These are phyloP conservation scores for Oncorhynchus tshawytscha DNA, from an alignment of 2,113 vertebrate genomes.

Conservation along the genomic window DNA sequence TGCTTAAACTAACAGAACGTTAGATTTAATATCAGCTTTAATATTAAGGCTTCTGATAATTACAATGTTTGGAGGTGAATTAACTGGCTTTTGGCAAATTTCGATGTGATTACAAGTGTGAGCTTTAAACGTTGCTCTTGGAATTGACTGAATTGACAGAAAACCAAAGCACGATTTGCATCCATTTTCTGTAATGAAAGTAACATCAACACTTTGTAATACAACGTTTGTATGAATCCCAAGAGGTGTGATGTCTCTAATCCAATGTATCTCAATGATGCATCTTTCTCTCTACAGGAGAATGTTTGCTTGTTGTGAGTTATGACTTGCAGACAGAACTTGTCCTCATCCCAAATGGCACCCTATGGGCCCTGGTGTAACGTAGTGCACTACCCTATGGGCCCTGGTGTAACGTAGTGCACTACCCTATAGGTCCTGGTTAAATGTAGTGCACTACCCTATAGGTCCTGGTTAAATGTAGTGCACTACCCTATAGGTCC, in stretches of 20 bases:
- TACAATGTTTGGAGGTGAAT: not conserved
- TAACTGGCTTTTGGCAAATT: not conserved
- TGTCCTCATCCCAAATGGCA: not conserved
- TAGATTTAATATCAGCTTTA: conserved; percentile 18
- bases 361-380: too few species aligned
- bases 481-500: too few species aligned
- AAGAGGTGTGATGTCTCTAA: not conserved
- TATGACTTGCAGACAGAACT: conserved; percentile 33
- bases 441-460: too few species aligned
- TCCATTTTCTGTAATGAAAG: not conserved
- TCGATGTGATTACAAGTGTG: too few species aligned
- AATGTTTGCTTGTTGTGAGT: conserved; percentile 27
- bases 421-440: too few species aligned
- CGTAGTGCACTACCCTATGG: too few species aligned
- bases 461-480: too few species aligned
- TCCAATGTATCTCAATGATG: not conserved
- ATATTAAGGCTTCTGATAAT: not conserved
- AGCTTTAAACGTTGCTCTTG: too few species aligned
- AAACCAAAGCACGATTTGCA: not conserved
- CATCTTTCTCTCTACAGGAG: not conserved
- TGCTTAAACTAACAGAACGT: conserved; percentile 47
- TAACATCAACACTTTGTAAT: not conserved
- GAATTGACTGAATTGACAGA: too few species aligned
- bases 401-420: too few species aligned
- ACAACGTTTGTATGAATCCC: not conserved